Evolutionary conservation across 2,113 vertebrate species (phyloP), one percentile per base, ranked within the genome.

Genomic region (Micronisus gabar): DNA sequence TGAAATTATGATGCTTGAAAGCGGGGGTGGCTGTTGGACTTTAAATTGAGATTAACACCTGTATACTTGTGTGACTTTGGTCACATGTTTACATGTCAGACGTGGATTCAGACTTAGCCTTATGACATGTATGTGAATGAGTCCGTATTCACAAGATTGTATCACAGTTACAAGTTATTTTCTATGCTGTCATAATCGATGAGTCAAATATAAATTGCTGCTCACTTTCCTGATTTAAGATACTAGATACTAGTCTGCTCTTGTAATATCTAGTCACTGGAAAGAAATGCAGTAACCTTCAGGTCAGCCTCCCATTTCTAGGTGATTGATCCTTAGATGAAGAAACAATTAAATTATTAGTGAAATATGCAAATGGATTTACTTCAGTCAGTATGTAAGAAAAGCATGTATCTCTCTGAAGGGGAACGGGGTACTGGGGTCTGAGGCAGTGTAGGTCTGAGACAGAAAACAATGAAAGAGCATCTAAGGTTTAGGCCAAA

Each of bases 241-340:
- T 68, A 67, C 25, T 81, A 74, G 41, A 68, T 82, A 32, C 14
- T 48, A 45, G 36, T 70, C 62, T 76, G 38, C 19, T 90, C 25
- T 83, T 93, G 40, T 73, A 76, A 66, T 80, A 88, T 30, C 12
- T 47, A 65, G 73, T 67, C 2, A 34, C 17, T 84, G 73, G 9
- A 82, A 91, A 93, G 41, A 83, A 91, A 59, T 20, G 48, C 9
- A 75, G 52, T 59, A 74, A 38, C 43, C 22, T 88, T 89, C 56
- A 75, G 29, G 66, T 93, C 43, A 68, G 25, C 20, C 26, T 88
- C 7, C 20, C 20, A 36, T 92, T 95, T 88, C 30, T 53, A 58
- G 26, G 15, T 72, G 40, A 43, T 68, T 63, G 76, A 75, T 81
- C 30, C 40, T 87, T 91, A 67, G 40, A n/a, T 67, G 62, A 93